Base-by-base conservation (phyloP, 2,888 invertebrate genomes). In the Coenonympha arcania region DNA sequence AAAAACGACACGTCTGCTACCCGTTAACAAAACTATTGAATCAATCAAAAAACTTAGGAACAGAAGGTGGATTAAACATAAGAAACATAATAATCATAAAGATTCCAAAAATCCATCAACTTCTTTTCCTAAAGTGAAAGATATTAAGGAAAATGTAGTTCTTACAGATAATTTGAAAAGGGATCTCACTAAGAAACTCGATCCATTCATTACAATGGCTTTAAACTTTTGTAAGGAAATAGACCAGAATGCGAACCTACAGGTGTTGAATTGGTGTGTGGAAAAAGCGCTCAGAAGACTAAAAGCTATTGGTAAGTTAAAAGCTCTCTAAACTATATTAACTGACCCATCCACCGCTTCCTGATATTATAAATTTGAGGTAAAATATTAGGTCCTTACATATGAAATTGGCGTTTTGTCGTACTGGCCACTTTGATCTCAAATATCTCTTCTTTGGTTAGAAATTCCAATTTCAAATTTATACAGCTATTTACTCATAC, bases 231-330 rank as follows among this genome's bases (percentile, higher is more conserved):
- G 85, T 49, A 78, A 68, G 33, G 76, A 78, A 57, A 76, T 85
- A 39, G 71, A 72, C 9, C 76, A 79, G 49, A 76, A 78, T 56
- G 20, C n/a, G 0, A 71, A 70, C 30, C 50, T 61, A 0, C 76
- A 79, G 51, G 61, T 63, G 20, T 53, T 83, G 6, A 68, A 67
- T 18, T 82, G 81, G 82, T 86, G 85, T 41, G 57, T 84, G 1
- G 83, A 84, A 31, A 86, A 85, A 31, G 69, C 81, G 0, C 55
- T 86, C 13, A 69, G 85, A 49, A 70, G 70, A 53, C 55, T 85
- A 1, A 66, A 73, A 34, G 60, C 65, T 56, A 68, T 82, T 46
- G 79, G 85, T 86, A 59, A 76, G 72, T 59, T 39, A 13, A n/a
- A n/a, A n/a, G n/a, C n/a, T n/a, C n/a, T n/a, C n/a, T n/a, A n/a